Percentiles rank a stretch among this genome's conserved stretches.
Conservation (phyloP, 2,888 invertebrate genomes). For the Cyrtodaria siliqua region DNA sequence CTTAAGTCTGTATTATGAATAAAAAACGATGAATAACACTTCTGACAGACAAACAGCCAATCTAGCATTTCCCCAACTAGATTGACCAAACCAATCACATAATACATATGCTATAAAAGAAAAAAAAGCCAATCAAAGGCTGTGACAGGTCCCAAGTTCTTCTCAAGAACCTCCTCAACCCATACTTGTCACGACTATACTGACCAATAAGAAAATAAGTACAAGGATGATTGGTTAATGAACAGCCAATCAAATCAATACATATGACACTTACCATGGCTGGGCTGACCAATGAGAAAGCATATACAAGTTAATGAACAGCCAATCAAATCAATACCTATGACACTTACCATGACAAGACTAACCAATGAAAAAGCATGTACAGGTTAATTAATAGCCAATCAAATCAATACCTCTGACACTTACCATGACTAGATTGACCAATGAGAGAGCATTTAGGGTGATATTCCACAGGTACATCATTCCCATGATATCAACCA, state of each 20-base stretch:
- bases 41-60: no score
- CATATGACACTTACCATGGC: slow-evolving; percentile 92
- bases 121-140: no score
- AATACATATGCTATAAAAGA: no score
- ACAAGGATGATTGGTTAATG: no score
- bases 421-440: slow-evolving; percentile 96
- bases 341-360: slow-evolving; percentile 92
- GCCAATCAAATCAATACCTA: not conserved
- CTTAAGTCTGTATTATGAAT: no score
- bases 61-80: no score
- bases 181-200: no score
- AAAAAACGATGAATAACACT: no score
- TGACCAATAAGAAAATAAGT: no score
- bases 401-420: not conserved
- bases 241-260: not conserved
- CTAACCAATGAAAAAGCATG: slow-evolving; percentile 98
- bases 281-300: slow-evolving; percentile 97
- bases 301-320: slow-evolving; percentile 90
- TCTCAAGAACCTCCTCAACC: no score
- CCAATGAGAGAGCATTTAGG: slow-evolving; percentile 97
- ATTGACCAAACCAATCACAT: no score
- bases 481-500: slow-evolving; percentile 94
- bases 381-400: slow-evolving; percentile 85
- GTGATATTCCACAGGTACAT: slow-evolving; percentile 97
- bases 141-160: no score